Conservation (phyloP, 2,113 vertebrate genomes). For the Saccopteryx bilineata region DNA sequence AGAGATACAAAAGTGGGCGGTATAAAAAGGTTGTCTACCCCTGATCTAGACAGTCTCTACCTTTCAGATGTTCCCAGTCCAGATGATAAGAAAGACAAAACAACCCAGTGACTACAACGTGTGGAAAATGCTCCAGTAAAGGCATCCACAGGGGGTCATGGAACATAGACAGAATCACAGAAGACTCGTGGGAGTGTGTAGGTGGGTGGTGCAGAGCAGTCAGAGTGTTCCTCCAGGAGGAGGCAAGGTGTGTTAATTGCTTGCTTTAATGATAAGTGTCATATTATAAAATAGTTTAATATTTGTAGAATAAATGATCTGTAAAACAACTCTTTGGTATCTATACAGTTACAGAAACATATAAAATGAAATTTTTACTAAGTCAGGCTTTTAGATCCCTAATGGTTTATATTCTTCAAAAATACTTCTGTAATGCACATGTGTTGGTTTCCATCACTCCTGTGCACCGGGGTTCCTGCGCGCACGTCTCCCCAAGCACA, state of each 20-base stretch:
- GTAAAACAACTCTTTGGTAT: not conserved
- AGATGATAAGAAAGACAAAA: not conserved
- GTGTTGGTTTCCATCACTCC: not conserved
- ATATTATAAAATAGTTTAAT: not conserved
- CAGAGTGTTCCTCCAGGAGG: not conserved
- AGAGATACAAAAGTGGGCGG: too few relatives aligned
- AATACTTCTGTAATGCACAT: not conserved
- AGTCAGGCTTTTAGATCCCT: not conserved
- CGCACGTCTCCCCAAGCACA: not conserved
- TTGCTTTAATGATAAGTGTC: not conserved
- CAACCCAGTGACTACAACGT: not conserved
- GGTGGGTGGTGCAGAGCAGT: not conserved
- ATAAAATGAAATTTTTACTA: constrained; percentile 14
- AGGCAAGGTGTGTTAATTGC: not conserved
- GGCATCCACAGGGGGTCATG: not conserved
- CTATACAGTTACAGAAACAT: constrained; percentile 53
- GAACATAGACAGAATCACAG: not conserved
- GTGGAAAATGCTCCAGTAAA: not conserved
- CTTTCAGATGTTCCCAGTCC: not conserved
- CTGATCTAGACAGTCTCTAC: not conserved
- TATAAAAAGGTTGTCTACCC: too few relatives aligned
- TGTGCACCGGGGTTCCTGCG: not conserved
- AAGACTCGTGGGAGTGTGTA: not conserved
- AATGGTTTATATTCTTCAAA: not conserved
- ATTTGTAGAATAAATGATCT: constrained; percentile 35